phyloP scores from a whole-genome alignment of 2,888 invertebrate species.

The Protodeltote pygarga region DNA sequence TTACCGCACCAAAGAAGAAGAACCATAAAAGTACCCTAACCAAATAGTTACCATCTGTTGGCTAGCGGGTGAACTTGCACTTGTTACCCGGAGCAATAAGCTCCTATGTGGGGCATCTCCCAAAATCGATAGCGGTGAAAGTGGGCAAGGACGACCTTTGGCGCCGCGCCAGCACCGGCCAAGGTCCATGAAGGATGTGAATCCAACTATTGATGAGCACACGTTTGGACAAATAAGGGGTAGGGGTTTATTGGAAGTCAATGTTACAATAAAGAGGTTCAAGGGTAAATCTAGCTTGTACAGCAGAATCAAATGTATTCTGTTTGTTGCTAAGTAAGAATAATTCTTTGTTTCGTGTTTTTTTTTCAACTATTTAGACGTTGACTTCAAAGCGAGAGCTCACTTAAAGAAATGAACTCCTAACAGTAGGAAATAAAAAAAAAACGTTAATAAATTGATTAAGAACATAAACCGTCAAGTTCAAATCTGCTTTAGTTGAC shows the following conservation, averaged over 20 bases:
- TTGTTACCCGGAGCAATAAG: conserved; percentile 33
- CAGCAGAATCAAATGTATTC: too few species aligned
- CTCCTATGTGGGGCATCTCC: conserved; percentile 43
- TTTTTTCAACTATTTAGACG: too few species aligned
- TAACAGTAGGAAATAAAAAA: too few species aligned
- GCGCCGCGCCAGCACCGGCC: conserved; percentile 48
- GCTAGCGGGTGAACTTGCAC: conserved; percentile 38
- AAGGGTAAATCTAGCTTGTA: too few species aligned
- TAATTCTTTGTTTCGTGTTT: too few species aligned
- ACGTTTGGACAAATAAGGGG: conserved; percentile 8
- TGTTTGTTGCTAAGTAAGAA: too few species aligned
- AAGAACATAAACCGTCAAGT: too few species aligned
- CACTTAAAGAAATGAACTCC: too few species aligned
- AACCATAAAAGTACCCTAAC: background rate
- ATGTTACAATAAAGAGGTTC: background rate
- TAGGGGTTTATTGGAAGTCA: background rate
- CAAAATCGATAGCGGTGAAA: conserved; percentile 58
- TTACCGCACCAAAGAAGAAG: background rate
- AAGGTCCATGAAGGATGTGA: conserved; percentile 44
- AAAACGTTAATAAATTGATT: too few species aligned
- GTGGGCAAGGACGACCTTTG: conserved; percentile 54
- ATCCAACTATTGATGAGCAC: conserved; percentile 25
- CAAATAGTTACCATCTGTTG: conserved; percentile 14
- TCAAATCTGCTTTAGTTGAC: too few species aligned
- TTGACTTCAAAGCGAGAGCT: too few species aligned